These are phyloP conservation scores for Alectoris magna DNA, from an alignment of 2,797 vertebrate genomes.

Conservation along the genomic window DNA sequence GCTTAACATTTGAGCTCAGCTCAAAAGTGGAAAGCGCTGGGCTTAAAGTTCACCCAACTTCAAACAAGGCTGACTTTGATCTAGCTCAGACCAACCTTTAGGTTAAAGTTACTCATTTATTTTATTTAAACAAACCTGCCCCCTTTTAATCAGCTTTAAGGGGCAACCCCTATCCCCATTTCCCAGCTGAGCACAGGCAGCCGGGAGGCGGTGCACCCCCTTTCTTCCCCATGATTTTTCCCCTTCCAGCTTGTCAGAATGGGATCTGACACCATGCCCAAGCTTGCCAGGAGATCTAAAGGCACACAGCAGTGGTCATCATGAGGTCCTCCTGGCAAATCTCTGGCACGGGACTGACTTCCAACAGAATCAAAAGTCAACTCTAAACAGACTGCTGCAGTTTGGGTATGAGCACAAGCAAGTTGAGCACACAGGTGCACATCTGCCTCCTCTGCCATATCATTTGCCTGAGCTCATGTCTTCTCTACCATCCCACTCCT, in stretches of 20 bases:
- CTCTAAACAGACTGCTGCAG: background rate
- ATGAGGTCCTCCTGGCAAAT: background rate
- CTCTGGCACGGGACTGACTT: background rate
- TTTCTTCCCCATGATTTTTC: no score
- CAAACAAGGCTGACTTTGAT: background rate
- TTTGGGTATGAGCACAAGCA: background rate
- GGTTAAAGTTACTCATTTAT: background rate
- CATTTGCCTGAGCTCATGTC: background rate
- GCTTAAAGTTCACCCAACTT: background rate
- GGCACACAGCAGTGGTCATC: background rate
- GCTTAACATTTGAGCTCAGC: background rate
- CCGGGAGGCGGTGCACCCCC: no score
- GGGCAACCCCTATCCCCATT: background rate
- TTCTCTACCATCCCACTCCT: background rate
- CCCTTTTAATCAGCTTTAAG: background rate
- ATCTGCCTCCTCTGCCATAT: background rate
- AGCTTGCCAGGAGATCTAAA: background rate
- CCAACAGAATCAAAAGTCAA: background rate
- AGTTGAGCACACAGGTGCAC: background rate
- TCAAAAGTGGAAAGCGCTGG: background rate
- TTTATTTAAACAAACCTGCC: slow-evolving; percentile 3
- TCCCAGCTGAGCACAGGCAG: background rate
- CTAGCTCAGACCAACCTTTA: background rate
- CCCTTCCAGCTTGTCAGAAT: no score
- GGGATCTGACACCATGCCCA: no score